Evolutionary conservation across 1,140 invertebrate species (phyloP).

Genomic region (Goniozus legneri): DNA sequence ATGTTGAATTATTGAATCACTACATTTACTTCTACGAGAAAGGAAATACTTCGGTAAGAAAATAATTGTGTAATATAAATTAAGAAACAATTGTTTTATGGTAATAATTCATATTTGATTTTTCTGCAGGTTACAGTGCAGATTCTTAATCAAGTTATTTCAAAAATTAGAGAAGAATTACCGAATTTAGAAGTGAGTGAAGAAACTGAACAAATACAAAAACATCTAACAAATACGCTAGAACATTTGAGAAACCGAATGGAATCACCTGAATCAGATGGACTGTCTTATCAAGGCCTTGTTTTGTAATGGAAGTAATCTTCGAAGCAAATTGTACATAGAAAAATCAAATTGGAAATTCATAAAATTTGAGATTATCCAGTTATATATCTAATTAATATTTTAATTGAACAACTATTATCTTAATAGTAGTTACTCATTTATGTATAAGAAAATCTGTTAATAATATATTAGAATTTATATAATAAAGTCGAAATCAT

Average conservation of each 20-base stretch:
- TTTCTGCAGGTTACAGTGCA: conserved; percentile 63
- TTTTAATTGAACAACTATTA: no score
- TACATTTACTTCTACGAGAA: conserved; percentile 95
- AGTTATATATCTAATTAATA: no score
- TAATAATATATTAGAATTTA: no score
- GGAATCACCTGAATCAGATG: conserved; percentile 54
- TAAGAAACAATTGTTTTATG: no score
- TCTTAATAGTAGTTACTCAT: no score
- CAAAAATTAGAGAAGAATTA: conserved; percentile 88
- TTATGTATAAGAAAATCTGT: no score
- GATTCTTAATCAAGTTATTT: conserved; percentile 82
- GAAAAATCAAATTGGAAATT: no score
- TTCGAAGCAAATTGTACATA: no score
- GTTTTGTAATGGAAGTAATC: conserved; percentile 51
- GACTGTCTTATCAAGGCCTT: conserved; percentile 63
- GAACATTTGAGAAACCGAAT: conserved; percentile 65
- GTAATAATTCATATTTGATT: no score
- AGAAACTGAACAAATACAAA: conserved; percentile 93
- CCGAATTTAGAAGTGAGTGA: conserved; percentile 90
- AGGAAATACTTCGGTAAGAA: conserved; percentile 71
- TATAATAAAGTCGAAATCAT: no score
- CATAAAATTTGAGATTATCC: no score
- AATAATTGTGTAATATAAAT: conserved; percentile 2
- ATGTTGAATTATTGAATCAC: conserved; percentile 91
- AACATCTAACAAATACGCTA: conserved; percentile 87